A percentile compares a stretch with the other conserved stretches of the same genome.
These are phyloP conservation scores for Mus pahari DNA, from an alignment of 2,113 vertebrate species.

Conservation along the genomic window DNA sequence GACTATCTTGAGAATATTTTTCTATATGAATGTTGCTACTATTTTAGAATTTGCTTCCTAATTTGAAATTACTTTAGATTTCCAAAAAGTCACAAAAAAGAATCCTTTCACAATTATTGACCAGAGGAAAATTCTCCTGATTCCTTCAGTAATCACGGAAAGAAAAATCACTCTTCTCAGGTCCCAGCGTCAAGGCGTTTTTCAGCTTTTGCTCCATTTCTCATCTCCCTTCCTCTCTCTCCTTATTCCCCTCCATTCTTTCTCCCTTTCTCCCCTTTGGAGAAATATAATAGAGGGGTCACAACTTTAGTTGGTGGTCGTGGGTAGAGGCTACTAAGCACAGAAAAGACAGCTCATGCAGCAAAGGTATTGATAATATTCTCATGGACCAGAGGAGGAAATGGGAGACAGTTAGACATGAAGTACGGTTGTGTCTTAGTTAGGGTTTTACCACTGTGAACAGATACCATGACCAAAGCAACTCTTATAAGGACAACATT, in stretches of 20 bases:
- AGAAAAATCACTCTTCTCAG: not conserved
- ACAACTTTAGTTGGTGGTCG: not conserved
- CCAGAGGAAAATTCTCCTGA: not conserved
- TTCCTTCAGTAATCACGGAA: not conserved
- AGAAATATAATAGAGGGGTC: not conserved
- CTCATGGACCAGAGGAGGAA: not conserved
- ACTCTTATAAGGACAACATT: no score
- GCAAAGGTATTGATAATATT: not conserved
- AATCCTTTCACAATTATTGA: not conserved
- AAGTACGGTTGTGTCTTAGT: not conserved
- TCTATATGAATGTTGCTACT: not conserved
- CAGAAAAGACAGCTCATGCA: not conserved
- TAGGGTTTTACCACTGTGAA: no score
- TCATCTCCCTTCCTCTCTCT: not conserved
- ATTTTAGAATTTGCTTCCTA: not conserved
- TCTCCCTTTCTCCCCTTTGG: rapidly evolving
- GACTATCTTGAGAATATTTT: not conserved
- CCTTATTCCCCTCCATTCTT: rapidly evolving
- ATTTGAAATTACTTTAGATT: conserved; percentile 52
- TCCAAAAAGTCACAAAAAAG: conserved; percentile 4
- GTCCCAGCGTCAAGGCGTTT: not conserved
- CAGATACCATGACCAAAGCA: no score
- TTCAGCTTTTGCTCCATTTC: not conserved
- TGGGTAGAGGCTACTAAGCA: not conserved
- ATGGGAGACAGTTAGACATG: not conserved